Evolutionary conservation across 1,140 invertebrate genomes (phyloP), one percentile per base, ranked within the genome.

Genomic region (Oryctes rhinoceros): DNA sequence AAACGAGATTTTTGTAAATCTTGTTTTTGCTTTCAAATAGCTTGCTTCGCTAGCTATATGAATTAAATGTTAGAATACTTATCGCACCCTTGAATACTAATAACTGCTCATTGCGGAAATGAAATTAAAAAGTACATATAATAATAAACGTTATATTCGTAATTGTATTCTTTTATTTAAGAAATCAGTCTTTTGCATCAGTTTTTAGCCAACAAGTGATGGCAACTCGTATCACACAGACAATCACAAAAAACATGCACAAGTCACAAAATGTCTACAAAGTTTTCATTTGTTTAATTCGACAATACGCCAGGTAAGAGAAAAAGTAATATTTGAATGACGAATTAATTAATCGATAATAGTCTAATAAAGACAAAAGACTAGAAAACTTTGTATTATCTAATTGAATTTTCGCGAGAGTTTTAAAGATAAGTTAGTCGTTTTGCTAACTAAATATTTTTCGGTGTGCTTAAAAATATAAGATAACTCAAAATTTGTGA

Each of bases 141-240:
- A 44, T 44, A 74, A 37, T 37, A 44, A 10, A 44, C 39, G 5
- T 37, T 76, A 47, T 37, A 76, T 76, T 78, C 13, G 48, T 76
- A 78, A 37, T 78, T 59, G 49, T 78, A 81, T 80, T 83, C 79
- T 85, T 44, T 84, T 86, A 85, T 84, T 85, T 85, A 85, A 78
- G 84, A 86, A 85, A 86, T 86, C 85, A 86, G 85, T 86, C 85
- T 86, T 86, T 86, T 86, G 80, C 80, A 79, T 86, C 85, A 85
- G 85, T 86, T 82, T 83, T 76, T 49, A 80, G 83, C 83, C 84
- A 79, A 79, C 79, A 76, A 78, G 11, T 37, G 84, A 59, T 80
- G 83, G 83, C 81, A 84, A 83, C 83, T 82, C 83, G 81, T 86
- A 86, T 86, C 85, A 86, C 85, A 86, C 85, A 83, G 78, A 85